Conservation (phyloP, 1,140 invertebrate genomes). For the Hylaeus volcanicus region DNA sequence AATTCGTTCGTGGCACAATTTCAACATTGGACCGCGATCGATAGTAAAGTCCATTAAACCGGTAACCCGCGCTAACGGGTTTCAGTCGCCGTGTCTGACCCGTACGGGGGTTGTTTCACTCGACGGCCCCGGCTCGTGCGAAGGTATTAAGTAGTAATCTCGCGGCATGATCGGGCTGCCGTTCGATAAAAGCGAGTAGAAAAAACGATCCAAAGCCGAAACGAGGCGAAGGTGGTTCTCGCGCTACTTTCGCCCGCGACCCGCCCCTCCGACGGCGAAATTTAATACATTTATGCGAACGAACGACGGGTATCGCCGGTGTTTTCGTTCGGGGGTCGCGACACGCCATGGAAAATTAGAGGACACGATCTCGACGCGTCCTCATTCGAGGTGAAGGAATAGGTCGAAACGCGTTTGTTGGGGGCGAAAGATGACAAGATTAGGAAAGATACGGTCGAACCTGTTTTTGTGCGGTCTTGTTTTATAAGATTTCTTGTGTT, state of each 20-base stretch:
- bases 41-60: constrained; percentile 67
- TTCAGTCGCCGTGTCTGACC: constrained; percentile 62
- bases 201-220: constrained; percentile 48
- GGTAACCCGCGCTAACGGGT: constrained; percentile 64
- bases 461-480: too few species aligned
- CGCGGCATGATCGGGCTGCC: constrained; percentile 65
- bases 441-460: too few species aligned
- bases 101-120: constrained; percentile 61
- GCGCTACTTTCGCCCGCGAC: constrained; percentile 16
- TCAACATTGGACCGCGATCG: constrained; percentile 64
- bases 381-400: too few species aligned
- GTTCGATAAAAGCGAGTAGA: constrained; percentile 65
- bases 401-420: too few species aligned
- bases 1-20: constrained; percentile 66
- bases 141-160: constrained; percentile 75
- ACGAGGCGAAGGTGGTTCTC: neutral
- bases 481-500: too few species aligned
- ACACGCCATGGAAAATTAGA: neutral
- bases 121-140: constrained; percentile 50
- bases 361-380: constrained; percentile 1
- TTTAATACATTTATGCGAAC: constrained; percentile 29
- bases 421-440: too few species aligned
- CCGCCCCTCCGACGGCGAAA: neutral
- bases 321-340: neutral
- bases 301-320: neutral